Conservation (phyloP, 1,140 invertebrate species). For the Solenopsis invicta region DNA sequence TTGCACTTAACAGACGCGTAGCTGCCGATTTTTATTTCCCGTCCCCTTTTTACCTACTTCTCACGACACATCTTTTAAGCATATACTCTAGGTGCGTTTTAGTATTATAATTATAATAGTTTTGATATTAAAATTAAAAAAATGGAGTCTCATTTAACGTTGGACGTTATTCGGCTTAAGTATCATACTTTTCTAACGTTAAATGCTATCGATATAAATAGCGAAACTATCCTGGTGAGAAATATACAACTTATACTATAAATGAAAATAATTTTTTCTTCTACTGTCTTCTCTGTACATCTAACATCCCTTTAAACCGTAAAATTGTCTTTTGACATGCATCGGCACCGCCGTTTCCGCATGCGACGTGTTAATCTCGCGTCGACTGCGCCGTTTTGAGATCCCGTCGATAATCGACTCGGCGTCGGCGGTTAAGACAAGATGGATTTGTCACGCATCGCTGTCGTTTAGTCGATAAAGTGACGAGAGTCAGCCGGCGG, state of each 20-base stretch:
- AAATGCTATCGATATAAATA: neutral
- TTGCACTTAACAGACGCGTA: too few species aligned
- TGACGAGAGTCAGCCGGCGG: slow-evolving; percentile 81
- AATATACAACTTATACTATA: neutral
- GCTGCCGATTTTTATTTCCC: too few species aligned
- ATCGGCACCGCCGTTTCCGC: neutral
- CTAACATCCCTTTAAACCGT: neutral
- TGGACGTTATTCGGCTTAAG: too few species aligned
- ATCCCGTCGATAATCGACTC: slow-evolving; percentile 74
- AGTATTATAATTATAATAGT: too few species aligned
- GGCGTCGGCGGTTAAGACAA: slow-evolving; percentile 79
- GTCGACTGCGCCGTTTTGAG: slow-evolving; percentile 52
- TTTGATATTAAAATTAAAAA: too few species aligned
- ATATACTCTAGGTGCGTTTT: too few species aligned
- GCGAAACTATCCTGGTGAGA: neutral
- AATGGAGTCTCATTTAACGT: too few species aligned
- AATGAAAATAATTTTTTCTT: neutral
- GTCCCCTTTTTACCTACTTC: too few species aligned
- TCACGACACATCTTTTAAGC: too few species aligned
- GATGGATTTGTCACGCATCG: slow-evolving; percentile 86
- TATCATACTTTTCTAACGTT: neutral
- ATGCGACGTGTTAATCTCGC: slow-evolving; percentile 42
- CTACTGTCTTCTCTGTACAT: neutral
- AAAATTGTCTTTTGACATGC: neutral
- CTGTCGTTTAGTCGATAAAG: slow-evolving; percentile 84